A percentile compares a stretch with the other conserved stretches of the same genome.
Evolutionary conservation across 1,140 invertebrate species (phyloP).

Genomic region (Protaetia brevitarsis): DNA sequence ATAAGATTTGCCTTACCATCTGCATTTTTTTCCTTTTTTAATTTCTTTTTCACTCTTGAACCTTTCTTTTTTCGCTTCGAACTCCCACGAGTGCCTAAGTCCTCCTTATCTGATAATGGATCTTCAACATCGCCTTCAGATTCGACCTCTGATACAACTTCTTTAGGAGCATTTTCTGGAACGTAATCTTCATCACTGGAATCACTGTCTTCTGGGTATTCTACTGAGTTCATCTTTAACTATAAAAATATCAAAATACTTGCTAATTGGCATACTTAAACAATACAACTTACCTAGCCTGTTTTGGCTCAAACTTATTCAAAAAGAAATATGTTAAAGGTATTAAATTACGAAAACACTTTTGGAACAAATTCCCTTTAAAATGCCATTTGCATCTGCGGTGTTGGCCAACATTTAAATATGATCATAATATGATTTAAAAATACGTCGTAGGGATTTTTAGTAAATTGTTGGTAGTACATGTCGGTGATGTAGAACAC

Average conservation of each 20-base stretch:
- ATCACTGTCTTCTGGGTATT: conserved; percentile 44
- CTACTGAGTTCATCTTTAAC: conserved; percentile 35
- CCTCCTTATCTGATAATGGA: conserved; percentile 43
- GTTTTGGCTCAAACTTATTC: not conserved
- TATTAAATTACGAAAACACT: not conserved
- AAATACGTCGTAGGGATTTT: not conserved
- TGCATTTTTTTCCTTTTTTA: conserved; percentile 13
- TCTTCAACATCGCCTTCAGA: conserved; percentile 47
- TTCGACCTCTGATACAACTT: conserved; percentile 51
- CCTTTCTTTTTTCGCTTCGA: conserved; percentile 33
- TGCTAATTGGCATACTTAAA: not conserved
- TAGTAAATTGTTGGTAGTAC: not conserved
- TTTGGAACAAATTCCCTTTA: not conserved
- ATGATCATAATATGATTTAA: not conserved
- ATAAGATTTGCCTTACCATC: not conserved
- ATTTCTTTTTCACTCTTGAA: conserved; percentile 31
- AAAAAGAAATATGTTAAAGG: not conserved
- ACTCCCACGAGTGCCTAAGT: conserved; percentile 33
- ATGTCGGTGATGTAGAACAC: not conserved
- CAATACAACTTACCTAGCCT: not conserved
- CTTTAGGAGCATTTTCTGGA: conserved; percentile 46
- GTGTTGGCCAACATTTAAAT: not conserved
- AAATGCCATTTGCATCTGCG: not conserved
- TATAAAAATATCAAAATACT: not conserved
- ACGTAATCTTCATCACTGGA: conserved; percentile 54